Base-by-base conservation (phyloP, 23 tunicate species). In the Trididemnum clinides region DNA sequence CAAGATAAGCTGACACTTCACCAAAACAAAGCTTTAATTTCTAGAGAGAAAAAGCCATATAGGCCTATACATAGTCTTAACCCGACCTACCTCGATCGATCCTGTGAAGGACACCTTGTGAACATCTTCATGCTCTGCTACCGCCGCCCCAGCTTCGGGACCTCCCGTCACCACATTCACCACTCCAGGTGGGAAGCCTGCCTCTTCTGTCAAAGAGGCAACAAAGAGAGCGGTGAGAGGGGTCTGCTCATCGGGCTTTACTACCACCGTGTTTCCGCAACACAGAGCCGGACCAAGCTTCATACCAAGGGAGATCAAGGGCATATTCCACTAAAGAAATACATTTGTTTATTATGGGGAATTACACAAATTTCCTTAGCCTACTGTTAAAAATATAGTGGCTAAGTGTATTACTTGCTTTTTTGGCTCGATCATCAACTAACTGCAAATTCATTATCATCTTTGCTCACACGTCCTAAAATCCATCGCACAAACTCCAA, bases 81-180 rank as follows among this genome's bases (percentile, higher is more conserved):
- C 22, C 21, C 69, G 18, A 51, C 84, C 51, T 64, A 89, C 98
- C 88, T 84, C 80, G 1, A 81, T 71, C 1, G 98, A 84, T 25
- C 98, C 98, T n/a, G 98, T 94, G 62, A 94, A 94, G 5, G 98
- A 94, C 18, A 94, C 65, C 66, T 88, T 94, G 69, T 89, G 51
- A 2, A 94, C 90, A 59, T 87, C 90, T 25, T 85, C 64, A 58
- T 94, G 91, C 28, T 74, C 73, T 6, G 82, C 94, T 30, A 94
- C 58, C 0, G 87, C 88, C 5, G 82, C 90, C 10, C 98, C 98
- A 15, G 95, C 80, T 50, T 64, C 84, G 7, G 90, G 91, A 1
- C 82, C 90, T 57, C 98, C 98, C 12, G 94, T 70, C 33, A 94
- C 90, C 15, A 94, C 98, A 71, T 94, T 94, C 37, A 94, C 64